A percentile compares a stretch with the other conserved stretches of the same genome.
Evolutionary conservation across 2,797 vertebrate genomes (phyloP).

Genomic region (Rhinophrynus dorsalis): DNA sequence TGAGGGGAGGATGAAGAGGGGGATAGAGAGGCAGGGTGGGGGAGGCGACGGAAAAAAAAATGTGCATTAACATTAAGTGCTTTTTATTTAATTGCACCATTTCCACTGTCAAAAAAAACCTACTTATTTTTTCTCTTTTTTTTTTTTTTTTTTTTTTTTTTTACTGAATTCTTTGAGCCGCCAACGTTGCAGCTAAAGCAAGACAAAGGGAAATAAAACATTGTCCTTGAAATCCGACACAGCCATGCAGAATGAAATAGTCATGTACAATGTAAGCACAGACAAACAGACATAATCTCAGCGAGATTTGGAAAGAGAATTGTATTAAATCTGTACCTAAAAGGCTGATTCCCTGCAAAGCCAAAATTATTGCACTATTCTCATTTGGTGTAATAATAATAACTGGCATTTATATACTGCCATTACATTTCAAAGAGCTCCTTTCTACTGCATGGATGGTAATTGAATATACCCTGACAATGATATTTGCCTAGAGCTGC

Average conservation of each 20-base stretch:
- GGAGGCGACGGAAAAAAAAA: slow-evolving; percentile 7
- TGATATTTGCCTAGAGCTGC: not conserved
- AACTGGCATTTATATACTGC: not conserved
- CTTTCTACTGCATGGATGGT: too few relatives aligned
- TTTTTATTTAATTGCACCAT: slow-evolving; percentile 41
- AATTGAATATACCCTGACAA: not conserved
- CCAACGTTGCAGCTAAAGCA: slow-evolving; percentile 13
- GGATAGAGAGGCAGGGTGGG: slow-evolving; percentile 4
- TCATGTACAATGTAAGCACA: not conserved
- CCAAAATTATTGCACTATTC: not conserved
- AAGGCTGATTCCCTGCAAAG: not conserved
- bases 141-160: not conserved
- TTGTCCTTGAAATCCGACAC: slow-evolving; percentile 15
- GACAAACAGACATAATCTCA: not conserved
- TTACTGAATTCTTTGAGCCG: slow-evolving; percentile 5
- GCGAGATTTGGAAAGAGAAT: not conserved
- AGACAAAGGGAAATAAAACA: slow-evolving; percentile 33
- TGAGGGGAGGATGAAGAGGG: not conserved
- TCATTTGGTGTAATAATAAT: not conserved
- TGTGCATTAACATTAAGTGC: slow-evolving; percentile 30
- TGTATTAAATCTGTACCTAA: not conserved
- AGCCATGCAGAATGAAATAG: not conserved
- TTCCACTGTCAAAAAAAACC: slow-evolving; percentile 13
- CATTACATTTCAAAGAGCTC: not conserved
- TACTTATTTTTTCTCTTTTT: not conserved